Evolutionary conservation across 1,140 invertebrate genomes (phyloP), one percentile per base, ranked within the genome.

Genomic region (Ips nitidus): DNA sequence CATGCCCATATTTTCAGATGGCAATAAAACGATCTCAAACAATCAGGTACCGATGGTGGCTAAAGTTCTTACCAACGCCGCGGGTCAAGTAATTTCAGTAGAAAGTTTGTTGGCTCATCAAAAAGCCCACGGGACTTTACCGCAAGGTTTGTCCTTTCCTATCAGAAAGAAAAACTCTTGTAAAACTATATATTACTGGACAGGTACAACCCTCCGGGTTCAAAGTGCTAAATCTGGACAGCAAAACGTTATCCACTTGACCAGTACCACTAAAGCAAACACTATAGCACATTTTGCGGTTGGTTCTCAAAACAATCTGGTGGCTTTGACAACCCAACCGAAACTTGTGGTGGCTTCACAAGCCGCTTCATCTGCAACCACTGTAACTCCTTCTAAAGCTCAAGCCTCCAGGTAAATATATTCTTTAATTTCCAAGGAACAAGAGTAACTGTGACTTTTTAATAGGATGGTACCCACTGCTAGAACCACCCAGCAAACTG

Each of bases 81-180:
- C 84, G 1, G 86, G 86, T 1, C 87, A 90, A 66, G 82, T 90
- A 2, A 87, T 90, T 5, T 88, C 88, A 0, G 84, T 90, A n/a
- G 88, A 89, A 74, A 87, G 84, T 80, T 73, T 90, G 8, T 72
- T 89, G 3, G 84, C 87, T 2, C 88, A 89, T 71, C 86, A 86
- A 66, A 85, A 85, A 67, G 80, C 82, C 70, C 76, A 78, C 66
- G 77, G 78, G 39, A 73, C 74, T 52, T 71, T 81, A 59, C 77
- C 81, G 8, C 81, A 82, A 80, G 81, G 81, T 82, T 71, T 64
- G 42, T 69, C 7, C 52, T 47, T 52, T 36, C 22, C 38, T 58
- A 43, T 45, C n/a, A 50, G 45, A 50, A 50, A 50, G 3, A 22
- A 22, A 50, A 50, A 22, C 22, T 22, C 22, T 22, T 22, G 22